phyloP scores from a whole-genome alignment of 2,113 vertebrate species.

The Brachirus orientalis region DNA sequence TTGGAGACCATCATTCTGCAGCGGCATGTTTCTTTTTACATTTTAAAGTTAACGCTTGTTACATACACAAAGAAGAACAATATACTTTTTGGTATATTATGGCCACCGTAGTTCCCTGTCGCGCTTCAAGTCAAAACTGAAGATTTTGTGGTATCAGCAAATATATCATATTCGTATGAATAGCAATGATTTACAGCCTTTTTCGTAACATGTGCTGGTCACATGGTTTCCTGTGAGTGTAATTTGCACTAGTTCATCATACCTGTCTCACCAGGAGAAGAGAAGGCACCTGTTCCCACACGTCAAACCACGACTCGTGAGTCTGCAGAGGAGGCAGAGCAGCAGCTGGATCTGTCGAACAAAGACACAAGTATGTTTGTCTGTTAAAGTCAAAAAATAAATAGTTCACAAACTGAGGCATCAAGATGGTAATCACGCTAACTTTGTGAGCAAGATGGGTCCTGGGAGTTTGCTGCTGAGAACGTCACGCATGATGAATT shows the following conservation, averaged over 20 bases:
- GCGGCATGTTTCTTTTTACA: too few relatives aligned
- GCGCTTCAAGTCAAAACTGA: too few relatives aligned
- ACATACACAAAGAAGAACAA: too few relatives aligned
- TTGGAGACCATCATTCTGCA: too few relatives aligned
- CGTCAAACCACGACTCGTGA: constrained; percentile 2
- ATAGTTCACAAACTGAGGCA: constrained; percentile 12
- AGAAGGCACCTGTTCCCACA: neutral
- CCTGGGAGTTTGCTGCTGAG: neutral
- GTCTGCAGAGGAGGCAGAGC: neutral
- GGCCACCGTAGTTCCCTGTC: too few relatives aligned
- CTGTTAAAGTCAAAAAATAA: constrained; percentile 4
- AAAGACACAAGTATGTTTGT: neutral
- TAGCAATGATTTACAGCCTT: too few relatives aligned
- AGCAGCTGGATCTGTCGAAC: constrained; percentile 21
- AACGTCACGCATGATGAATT: neutral
- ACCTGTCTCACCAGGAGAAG: constrained; percentile 7
- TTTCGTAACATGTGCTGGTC: neutral
- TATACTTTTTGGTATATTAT: too few relatives aligned
- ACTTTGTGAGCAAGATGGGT: constrained; percentile 3
- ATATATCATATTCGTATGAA: too few relatives aligned
- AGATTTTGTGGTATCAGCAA: too few relatives aligned
- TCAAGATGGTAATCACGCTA: neutral
- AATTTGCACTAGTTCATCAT: constrained; percentile 1
- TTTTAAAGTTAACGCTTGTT: too few relatives aligned
- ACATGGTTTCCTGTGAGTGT: neutral